Percentiles rank a stretch among this genome's conserved stretches.
Conservation (phyloP, 2,888 invertebrate genomes). For the Gasteruption jaculator region DNA sequence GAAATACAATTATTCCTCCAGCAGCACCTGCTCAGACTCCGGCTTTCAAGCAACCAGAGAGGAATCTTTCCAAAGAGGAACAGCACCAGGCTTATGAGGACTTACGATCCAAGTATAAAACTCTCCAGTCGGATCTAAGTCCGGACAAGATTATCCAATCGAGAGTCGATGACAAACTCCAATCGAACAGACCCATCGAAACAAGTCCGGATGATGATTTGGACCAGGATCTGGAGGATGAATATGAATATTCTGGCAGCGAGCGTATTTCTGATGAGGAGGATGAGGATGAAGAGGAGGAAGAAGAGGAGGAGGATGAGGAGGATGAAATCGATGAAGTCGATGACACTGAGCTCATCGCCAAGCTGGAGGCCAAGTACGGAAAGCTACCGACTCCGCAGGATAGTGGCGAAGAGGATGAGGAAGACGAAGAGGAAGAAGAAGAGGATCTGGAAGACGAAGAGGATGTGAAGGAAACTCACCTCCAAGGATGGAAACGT, state of each 20-base stretch:
- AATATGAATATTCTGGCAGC: constrained; percentile 27
- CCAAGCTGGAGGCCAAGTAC: constrained; percentile 69
- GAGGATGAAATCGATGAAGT: constrained; percentile 54
- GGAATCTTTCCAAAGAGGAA: constrained; percentile 16
- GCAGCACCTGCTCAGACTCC: too few relatives aligned
- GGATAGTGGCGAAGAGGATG: constrained; percentile 50
- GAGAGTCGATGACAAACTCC: constrained; percentile 18
- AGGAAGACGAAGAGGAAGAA: constrained; percentile 53
- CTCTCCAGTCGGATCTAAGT: constrained; percentile 21
- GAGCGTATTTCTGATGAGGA: constrained; percentile 21
- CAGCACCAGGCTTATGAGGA: constrained; percentile 30
- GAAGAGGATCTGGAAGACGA: constrained; percentile 47
- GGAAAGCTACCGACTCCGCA: constrained; percentile 58
- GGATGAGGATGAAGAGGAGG: constrained; percentile 34
- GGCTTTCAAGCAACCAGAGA: constrained; percentile 22
- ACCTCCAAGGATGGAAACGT: constrained; percentile 47
- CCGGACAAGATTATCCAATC: constrained; percentile 18
- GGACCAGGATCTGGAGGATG: constrained; percentile 26
- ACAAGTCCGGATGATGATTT: too few relatives aligned
- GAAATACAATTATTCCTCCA: constrained; percentile 53
- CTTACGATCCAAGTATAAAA: constrained; percentile 32
- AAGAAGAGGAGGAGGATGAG: constrained; percentile 38
- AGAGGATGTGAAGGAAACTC: constrained; percentile 33
- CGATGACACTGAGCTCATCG: constrained; percentile 67
- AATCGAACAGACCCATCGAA: background rate